Conservation (phyloP, 2,113 vertebrate genomes). For the Bujurquina vittata region DNA sequence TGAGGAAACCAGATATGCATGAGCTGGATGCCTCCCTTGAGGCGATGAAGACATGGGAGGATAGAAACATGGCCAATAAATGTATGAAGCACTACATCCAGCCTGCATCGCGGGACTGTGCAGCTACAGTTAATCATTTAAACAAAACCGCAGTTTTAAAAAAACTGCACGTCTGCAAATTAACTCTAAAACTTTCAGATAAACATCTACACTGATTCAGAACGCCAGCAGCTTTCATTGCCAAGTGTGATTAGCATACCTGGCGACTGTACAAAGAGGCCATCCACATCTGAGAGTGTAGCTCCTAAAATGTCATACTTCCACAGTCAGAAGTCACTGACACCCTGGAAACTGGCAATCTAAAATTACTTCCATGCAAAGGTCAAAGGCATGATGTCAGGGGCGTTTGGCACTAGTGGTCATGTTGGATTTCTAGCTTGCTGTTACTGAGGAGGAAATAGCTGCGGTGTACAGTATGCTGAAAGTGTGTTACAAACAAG, state of each 20-base stretch:
- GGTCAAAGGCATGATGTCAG: conserved; percentile 65
- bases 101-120: neutral
- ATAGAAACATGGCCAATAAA: conserved; percentile 25
- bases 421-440: neutral
- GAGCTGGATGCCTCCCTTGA: conserved; percentile 48
- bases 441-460: conserved; percentile 39
- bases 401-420: conserved; percentile 3
- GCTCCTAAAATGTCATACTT: conserved; percentile 38
- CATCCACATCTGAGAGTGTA: conserved; percentile 30
- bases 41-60: conserved; percentile 27
- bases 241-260: conserved; percentile 34
- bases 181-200: neutral
- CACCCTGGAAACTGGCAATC: conserved; percentile 46
- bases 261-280: conserved; percentile 28
- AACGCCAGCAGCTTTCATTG: conserved; percentile 11
- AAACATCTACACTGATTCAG: conserved; percentile 21
- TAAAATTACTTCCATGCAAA: conserved; percentile 58
- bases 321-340: conserved; percentile 46
- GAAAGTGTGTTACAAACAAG: neutral
- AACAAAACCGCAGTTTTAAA: neutral
- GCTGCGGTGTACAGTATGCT: neutral
- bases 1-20: conserved; percentile 67
- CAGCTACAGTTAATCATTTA: neutral
- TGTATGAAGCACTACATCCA: neutral
- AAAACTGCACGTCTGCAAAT: neutral